A percentile compares a stretch with the other conserved stretches of the same genome.
Conservation (phyloP, 2,888 invertebrate genomes). For the Bombyx huttoni region DNA sequence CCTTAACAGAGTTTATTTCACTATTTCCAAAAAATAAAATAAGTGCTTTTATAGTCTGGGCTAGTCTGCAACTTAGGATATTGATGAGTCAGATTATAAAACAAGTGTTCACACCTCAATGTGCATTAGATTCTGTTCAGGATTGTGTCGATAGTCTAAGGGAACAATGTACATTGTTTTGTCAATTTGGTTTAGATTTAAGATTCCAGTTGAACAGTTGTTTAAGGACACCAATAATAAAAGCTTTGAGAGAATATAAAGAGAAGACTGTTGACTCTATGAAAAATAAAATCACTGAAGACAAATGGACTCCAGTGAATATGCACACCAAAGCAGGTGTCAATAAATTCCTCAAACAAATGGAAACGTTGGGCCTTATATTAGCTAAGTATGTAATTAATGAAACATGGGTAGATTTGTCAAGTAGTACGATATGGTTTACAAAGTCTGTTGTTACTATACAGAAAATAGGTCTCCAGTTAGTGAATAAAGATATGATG, state of each 20-base stretch:
- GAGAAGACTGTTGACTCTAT: slow-evolving; percentile 88
- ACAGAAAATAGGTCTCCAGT: slow-evolving; percentile 81
- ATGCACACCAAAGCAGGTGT: slow-evolving; percentile 81
- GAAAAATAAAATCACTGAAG: slow-evolving; percentile 82
- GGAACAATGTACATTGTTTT: slow-evolving; percentile 75
- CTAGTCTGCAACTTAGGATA: slow-evolving; percentile 84
- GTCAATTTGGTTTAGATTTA: slow-evolving; percentile 87
- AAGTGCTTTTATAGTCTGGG: slow-evolving; percentile 88
- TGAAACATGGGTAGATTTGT: slow-evolving; percentile 80
- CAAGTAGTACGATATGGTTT: slow-evolving; percentile 85
- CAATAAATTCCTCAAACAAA: slow-evolving; percentile 78
- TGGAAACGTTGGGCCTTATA: slow-evolving; percentile 78
- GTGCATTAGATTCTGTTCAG: slow-evolving; percentile 85
- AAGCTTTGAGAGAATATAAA: slow-evolving; percentile 82
- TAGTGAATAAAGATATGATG: slow-evolving; percentile 82
- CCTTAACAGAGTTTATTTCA: slow-evolving; percentile 72
- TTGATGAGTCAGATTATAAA: slow-evolving; percentile 86
- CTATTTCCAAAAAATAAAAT: slow-evolving; percentile 83
- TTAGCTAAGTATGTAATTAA: slow-evolving; percentile 76
- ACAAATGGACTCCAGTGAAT: slow-evolving; percentile 88
- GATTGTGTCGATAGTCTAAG: slow-evolving; percentile 89
- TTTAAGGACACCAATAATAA: slow-evolving; percentile 81
- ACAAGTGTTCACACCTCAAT: slow-evolving; percentile 92
- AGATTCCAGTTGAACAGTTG: slow-evolving; percentile 92
- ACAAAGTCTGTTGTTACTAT: slow-evolving; percentile 81